Evolutionary conservation across 2,113 vertebrate species (phyloP), one percentile per base, ranked within the genome.

Genomic region (Pituophis catenifer): DNA sequence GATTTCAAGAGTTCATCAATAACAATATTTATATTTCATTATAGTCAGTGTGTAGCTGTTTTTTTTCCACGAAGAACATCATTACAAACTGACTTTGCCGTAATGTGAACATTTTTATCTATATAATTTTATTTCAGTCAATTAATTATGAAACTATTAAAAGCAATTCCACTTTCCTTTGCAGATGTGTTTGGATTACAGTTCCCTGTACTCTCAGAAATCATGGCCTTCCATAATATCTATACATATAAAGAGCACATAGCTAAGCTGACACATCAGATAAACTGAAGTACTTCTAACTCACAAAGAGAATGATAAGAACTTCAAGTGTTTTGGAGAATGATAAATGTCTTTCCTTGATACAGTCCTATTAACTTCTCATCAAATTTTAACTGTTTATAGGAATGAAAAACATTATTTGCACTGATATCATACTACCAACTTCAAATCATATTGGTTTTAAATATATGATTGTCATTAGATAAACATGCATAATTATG

Each of bases 1-100:
- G 86, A 95, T 96, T 96, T 96, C 91, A 95, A 95, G 93, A 94
- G 92, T 93, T 91, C 93, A 93, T 94, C 91, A 95, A 96, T 86
- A 91, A 59, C 50, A 26, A 50, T 75, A 90, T 94, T 96, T 89
- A 70, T 86, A 95, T 94, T 96, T 97, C 91, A 94, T 93, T 94
- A 95, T 92, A 95, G 89, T 38, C n/a, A 1, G 58, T 93, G 54
- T 12, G 92, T 87, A 89, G 23, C 87, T 6, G 0, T 52, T 81
- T 94, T 92, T 95, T 92, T 95, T 91, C 94, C 93, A 88, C 75
- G 55, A 95, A 54, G 23, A 65, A 87, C 95, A 24, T 0, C 0
- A 89, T 91, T 85, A 90, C 24, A 53, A 15, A 65, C 9, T 91
- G 2, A 89, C n/a, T 65, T 88, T 93, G 89, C 75, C 93, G 15